Evolutionary conservation across 2,888 invertebrate genomes (phyloP).

Genomic region (Anoncus sp.): DNA sequence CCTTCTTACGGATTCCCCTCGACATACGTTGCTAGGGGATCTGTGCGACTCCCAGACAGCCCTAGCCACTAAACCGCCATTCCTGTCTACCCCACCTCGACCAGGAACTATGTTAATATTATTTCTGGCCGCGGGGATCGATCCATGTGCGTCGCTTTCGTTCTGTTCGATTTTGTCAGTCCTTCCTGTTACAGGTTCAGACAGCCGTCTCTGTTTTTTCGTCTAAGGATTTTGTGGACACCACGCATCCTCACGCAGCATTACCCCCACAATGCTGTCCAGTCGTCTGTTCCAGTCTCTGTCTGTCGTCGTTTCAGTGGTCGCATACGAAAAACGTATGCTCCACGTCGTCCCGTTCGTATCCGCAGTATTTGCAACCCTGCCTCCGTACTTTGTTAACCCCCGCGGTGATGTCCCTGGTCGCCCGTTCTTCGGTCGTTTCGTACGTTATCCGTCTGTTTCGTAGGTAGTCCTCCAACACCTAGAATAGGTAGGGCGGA

Average conservation of each 20-base stretch:
- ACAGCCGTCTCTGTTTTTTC: background rate
- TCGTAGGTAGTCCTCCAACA: slow-evolving; percentile 58
- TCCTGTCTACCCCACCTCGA: slow-evolving; percentile 18
- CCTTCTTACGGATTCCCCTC: no score
- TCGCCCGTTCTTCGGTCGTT: slow-evolving; percentile 28
- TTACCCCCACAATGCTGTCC: slow-evolving; percentile 49
- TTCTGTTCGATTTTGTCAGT: no score
- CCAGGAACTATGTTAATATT: slow-evolving; percentile 49
- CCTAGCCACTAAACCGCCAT: background rate
- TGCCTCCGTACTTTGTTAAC: slow-evolving; percentile 42
- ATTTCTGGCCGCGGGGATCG: slow-evolving; percentile 44
- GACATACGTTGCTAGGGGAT: no score
- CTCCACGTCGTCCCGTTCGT: slow-evolving; percentile 57
- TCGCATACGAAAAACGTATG: slow-evolving; percentile 57
- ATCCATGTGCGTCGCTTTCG: slow-evolving; percentile 22
- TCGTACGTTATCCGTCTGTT: slow-evolving; percentile 53
- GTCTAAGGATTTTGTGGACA: slow-evolving; percentile 5
- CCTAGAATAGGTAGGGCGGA: slow-evolving; percentile 45
- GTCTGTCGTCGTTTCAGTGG: slow-evolving; percentile 23
- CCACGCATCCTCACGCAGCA: slow-evolving; percentile 23
- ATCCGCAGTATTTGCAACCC: slow-evolving; percentile 42
- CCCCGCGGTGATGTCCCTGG: slow-evolving; percentile 52
- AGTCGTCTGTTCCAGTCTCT: slow-evolving; percentile 17
- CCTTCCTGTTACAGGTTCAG: background rate
- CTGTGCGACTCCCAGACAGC: no score